phyloP scores from a whole-genome alignment of 2,888 invertebrate genomes.

The Leucophenga montana region DNA sequence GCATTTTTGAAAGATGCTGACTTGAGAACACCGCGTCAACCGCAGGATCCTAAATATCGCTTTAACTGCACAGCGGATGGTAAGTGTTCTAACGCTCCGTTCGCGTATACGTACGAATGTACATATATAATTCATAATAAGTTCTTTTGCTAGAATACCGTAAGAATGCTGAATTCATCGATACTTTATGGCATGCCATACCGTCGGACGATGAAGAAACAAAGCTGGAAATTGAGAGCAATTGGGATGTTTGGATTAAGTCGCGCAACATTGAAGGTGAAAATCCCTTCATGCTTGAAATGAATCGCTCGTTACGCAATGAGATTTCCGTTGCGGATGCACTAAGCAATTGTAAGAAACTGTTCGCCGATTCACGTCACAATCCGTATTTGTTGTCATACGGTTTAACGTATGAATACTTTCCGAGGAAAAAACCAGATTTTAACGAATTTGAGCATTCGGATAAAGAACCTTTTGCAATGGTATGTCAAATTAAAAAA shows the following conservation, averaged over 20 bases:
- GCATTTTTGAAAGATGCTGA: too few species aligned
- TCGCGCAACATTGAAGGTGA: neutral
- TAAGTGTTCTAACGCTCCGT: too few species aligned
- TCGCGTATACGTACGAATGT: too few species aligned
- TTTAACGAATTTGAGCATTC: too few species aligned
- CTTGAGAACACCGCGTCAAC: too few species aligned
- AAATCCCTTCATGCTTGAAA: neutral
- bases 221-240: neutral
- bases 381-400: conserved; percentile 1
- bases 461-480: too few species aligned
- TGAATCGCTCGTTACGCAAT: neutral
- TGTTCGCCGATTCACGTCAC: neutral
- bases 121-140: too few species aligned
- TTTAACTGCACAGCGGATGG: too few species aligned
- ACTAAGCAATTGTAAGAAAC: neutral
- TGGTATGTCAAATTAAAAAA: too few species aligned
- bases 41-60: too few species aligned
- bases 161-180: neutral
- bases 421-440: neutral
- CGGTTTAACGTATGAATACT: conserved; percentile 7
- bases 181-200: neutral
- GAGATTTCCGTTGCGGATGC: neutral
- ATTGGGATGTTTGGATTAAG: conserved; percentile 1
- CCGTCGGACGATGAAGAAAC: neutral
- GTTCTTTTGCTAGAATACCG: too few species aligned